Percentiles rank a stretch among this genome's conserved stretches.
Conservation (phyloP, 2,797 vertebrate genomes). For the Enteromius mattozi region DNA sequence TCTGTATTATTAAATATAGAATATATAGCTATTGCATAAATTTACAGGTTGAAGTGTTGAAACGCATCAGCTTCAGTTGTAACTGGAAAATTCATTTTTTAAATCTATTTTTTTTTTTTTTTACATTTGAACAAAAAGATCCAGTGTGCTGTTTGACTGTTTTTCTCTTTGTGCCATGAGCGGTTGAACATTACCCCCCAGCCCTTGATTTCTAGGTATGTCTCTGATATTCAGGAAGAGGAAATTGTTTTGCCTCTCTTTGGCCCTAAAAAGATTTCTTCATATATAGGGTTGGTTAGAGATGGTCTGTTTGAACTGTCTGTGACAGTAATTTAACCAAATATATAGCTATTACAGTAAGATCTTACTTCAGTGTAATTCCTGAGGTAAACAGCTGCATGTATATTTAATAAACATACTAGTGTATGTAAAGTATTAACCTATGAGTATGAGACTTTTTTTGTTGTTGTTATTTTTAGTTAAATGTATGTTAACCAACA, state of each 20-base stretch:
- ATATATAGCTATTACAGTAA: background rate
- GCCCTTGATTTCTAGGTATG: constrained; percentile 16
- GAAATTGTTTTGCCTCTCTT: constrained; percentile 39
- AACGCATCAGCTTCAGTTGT: background rate
- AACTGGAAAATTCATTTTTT: background rate
- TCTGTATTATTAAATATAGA: background rate
- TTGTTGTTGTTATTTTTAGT: background rate
- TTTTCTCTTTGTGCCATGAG: background rate
- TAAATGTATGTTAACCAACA: background rate
- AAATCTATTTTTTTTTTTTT: background rate
- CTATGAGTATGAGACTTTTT: background rate
- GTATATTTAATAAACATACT: background rate
- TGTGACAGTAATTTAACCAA: background rate
- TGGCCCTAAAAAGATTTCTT: constrained; percentile 4
- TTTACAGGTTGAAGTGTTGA: background rate
- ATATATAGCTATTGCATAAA: background rate
- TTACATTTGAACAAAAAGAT: constrained; percentile 1
- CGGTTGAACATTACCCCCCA: background rate
- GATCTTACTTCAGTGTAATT: background rate
- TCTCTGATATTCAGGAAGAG: constrained; percentile 22
- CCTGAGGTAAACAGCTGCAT: background rate
- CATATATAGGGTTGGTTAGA: background rate
- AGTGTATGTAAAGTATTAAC: too few species aligned
- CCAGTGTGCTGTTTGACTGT: background rate
- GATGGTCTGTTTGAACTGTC: background rate